These are phyloP conservation scores for Thaleichthys pacificus DNA, from an alignment of 2,797 vertebrate species.

Conservation along the genomic window DNA sequence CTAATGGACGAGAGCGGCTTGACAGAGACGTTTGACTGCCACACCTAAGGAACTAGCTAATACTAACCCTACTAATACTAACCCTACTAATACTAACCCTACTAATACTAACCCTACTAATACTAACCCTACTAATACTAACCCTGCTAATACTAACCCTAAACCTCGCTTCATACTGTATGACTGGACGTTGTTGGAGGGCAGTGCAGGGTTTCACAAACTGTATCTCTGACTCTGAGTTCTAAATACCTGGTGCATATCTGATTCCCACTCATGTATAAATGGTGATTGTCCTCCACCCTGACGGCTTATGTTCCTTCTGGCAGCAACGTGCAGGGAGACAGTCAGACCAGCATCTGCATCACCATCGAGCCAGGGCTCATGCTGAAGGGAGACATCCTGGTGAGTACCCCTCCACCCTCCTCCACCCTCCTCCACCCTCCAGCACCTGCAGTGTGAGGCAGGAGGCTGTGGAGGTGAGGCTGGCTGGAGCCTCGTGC, in stretches of 20 bases:
- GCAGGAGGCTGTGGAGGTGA: too few relatives aligned
- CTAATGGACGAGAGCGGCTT: not conserved
- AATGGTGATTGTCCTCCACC: conserved; percentile 1
- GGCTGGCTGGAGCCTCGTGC: conserved; percentile 1
- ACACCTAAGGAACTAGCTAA: not conserved
- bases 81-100: too few relatives aligned
- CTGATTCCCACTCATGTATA: not conserved
- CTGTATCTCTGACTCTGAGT: too few relatives aligned
- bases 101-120: too few relatives aligned
- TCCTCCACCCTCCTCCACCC: not conserved
- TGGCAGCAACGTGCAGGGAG: conserved; percentile 89
- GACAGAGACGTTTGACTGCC: too few relatives aligned
- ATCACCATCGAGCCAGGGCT: conserved; percentile 88
- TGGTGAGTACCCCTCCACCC: conserved; percentile 69
- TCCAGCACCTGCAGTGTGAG: too few relatives aligned
- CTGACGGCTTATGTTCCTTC: conserved; percentile 2
- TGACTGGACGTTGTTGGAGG: not conserved
- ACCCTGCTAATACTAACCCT: too few relatives aligned
- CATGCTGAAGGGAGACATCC: conserved; percentile 86
- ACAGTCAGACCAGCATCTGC: conserved; percentile 85
- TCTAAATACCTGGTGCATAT: too few relatives aligned
- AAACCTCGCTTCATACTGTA: not conserved
- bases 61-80: too few relatives aligned
- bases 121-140: too few relatives aligned
- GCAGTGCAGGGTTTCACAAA: too few relatives aligned